Conservation (phyloP, 2,113 vertebrate species). For the Anarhynchus alexandrinus region DNA sequence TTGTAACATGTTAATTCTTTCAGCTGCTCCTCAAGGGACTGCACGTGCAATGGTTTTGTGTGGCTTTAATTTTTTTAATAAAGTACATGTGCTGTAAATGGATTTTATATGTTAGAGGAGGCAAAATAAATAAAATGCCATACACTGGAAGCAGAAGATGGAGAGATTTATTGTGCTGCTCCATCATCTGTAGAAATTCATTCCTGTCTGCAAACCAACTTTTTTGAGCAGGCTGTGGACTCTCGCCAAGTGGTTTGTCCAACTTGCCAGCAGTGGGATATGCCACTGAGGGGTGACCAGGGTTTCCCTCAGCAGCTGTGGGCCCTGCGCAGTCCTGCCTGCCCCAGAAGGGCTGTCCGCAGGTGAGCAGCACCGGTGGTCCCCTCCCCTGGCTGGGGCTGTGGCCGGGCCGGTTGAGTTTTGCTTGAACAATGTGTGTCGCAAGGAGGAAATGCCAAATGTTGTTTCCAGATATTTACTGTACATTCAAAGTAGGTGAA, state of each 20-base stretch:
- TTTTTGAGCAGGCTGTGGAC: neutral
- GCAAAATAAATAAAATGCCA: neutral
- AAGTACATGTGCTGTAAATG: neutral
- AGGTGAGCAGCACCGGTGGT: fast-evolving
- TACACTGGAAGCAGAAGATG: neutral
- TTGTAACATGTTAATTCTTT: neutral
- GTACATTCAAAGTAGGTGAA: neutral
- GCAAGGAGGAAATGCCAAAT: neutral
- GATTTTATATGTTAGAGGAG: neutral
- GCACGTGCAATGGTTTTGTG: neutral
- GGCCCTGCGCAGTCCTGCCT: no score
- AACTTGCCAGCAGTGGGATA: neutral
- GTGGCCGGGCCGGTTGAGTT: neutral
- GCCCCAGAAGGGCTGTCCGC: neutral
- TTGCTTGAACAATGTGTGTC: neutral
- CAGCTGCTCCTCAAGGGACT: neutral
- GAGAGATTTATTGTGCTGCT: neutral
- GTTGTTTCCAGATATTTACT: neutral
- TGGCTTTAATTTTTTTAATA: neutral
- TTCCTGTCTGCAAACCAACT: neutral
- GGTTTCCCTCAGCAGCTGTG: neutral
- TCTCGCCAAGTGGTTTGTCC: neutral
- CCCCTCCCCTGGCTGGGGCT: neutral
- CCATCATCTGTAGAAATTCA: neutral
- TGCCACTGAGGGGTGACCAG: neutral